Conservation (phyloP, 2,797 vertebrate species). For the Acestrorhynchus altus region DNA sequence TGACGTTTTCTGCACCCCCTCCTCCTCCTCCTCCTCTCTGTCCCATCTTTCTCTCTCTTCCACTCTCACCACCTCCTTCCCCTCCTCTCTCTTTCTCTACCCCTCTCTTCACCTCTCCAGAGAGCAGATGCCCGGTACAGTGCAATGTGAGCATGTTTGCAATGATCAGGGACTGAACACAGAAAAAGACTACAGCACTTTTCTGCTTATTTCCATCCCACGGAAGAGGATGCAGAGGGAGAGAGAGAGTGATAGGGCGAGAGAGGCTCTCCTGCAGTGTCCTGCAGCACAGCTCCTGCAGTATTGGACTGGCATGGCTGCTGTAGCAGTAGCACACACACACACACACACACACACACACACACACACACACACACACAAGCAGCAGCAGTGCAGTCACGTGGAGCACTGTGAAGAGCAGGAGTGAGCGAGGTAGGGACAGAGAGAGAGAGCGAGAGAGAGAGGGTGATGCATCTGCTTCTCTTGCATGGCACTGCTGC, state of each 20-base stretch:
- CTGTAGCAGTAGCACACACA: conserved; percentile 34
- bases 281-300: conserved; percentile 84
- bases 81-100: conserved; percentile 23
- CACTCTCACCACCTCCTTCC: conserved; percentile 58
- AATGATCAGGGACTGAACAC: conserved; percentile 61
- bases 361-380: conserved; percentile 5
- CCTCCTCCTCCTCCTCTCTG: conserved; percentile 54
- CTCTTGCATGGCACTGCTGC: conserved; percentile 59
- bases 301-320: conserved; percentile 68
- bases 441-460: conserved; percentile 17
- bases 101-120: conserved; percentile 55
- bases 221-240: conserved; percentile 68
- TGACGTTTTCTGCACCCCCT: conserved; percentile 74
- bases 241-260: conserved; percentile 38
- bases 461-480: conserved; percentile 46
- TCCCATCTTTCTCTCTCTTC: conserved; percentile 54
- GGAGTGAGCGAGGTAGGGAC: conserved; percentile 50
- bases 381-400: conserved; percentile 64
- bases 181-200: conserved; percentile 76
- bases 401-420: conserved; percentile 62
- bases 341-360: neutral
- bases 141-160: conserved; percentile 70
- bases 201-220: conserved; percentile 66
- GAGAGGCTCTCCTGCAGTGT: conserved; percentile 75
- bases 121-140: conserved; percentile 71